Conservation (phyloP, 2,888 invertebrate genomes). For the Mechanitis mazaeus region DNA sequence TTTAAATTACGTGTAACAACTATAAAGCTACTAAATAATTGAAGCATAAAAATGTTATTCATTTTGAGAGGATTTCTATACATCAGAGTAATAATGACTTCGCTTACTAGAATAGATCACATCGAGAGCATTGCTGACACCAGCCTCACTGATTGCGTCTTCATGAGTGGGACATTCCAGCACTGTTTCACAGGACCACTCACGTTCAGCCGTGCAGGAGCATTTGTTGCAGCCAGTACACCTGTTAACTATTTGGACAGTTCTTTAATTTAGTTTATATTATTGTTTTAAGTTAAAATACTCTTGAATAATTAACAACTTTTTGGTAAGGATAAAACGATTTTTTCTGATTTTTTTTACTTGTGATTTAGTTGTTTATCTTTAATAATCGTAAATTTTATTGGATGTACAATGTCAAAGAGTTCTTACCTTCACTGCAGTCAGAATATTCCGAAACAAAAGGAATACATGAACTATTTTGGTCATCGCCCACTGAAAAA, state of each 20-base stretch:
- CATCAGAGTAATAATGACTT: neutral
- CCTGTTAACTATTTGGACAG: slow-evolving; percentile 41
- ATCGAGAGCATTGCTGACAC: slow-evolving; percentile 34
- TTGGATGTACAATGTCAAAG: neutral
- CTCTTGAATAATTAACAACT: too few species aligned
- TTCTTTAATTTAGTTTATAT: too few species aligned
- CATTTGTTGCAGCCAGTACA: slow-evolving; percentile 58
- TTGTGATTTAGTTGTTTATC: neutral
- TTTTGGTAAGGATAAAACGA: neutral
- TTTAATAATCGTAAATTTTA: neutral
- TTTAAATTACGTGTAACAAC: too few species aligned
- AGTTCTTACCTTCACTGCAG: slow-evolving; percentile 53
- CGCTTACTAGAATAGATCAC: slow-evolving; percentile 37
- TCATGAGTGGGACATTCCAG: slow-evolving; percentile 36
- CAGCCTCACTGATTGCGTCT: slow-evolving; percentile 28
- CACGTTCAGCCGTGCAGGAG: slow-evolving; percentile 38
- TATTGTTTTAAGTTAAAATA: too few species aligned
- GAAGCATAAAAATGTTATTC: too few species aligned
- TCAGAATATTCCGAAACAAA: slow-evolving; percentile 58
- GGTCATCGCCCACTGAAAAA: slow-evolving; percentile 49
- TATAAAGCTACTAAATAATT: too few species aligned
- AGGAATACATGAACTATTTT: slow-evolving; percentile 47
- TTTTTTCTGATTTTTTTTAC: neutral
- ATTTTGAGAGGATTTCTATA: too few species aligned
- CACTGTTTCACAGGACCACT: slow-evolving; percentile 46